These are phyloP conservation scores for Amphimedon queenslandica DNA, from an alignment of 37 sponge, comb jelly and placozoan species.

Conservation along the genomic window DNA sequence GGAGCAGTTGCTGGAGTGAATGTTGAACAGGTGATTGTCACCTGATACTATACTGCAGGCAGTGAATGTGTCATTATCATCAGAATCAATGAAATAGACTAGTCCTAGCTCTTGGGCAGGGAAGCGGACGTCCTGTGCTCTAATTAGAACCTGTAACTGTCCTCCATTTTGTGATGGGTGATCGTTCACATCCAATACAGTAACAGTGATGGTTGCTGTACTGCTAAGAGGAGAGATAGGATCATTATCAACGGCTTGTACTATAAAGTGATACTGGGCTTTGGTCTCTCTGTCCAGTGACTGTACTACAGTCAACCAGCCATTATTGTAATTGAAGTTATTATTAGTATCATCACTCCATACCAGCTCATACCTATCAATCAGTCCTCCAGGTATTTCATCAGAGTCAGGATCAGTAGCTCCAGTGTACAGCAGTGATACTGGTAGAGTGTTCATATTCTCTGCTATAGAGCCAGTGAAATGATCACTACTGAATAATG, in stretches of 20 bases:
- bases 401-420: constrained; percentile 58
- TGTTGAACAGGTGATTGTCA: constrained; percentile 1
- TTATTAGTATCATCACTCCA: constrained; percentile 20
- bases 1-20: constrained; percentile 4
- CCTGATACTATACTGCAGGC: constrained; percentile 22
- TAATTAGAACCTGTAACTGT: constrained; percentile 19
- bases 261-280: constrained; percentile 6
- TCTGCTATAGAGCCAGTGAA: constrained; percentile 27
- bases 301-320: constrained; percentile 4
- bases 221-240: constrained; percentile 18
- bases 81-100: constrained; percentile 49
- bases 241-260: constrained; percentile 42
- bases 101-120: constrained; percentile 11
- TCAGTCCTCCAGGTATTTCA: constrained; percentile 14
- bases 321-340: constrained; percentile 21
- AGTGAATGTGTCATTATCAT: constrained; percentile 19
- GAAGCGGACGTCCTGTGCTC: constrained; percentile 3
- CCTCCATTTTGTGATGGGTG: constrained; percentile 44
- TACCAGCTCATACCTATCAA: constrained; percentile 21
- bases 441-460: constrained; percentile 14
- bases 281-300: constrained; percentile 26
- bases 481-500: constrained; percentile 15
- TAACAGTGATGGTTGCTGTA: constrained; percentile 25
- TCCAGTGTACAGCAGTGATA: neutral
- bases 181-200: constrained; percentile 48